A percentile compares a stretch with the other conserved stretches of the same genome.
Evolutionary conservation across 1,140 invertebrate genomes (phyloP).

Genomic region (Hermetia illucens): DNA sequence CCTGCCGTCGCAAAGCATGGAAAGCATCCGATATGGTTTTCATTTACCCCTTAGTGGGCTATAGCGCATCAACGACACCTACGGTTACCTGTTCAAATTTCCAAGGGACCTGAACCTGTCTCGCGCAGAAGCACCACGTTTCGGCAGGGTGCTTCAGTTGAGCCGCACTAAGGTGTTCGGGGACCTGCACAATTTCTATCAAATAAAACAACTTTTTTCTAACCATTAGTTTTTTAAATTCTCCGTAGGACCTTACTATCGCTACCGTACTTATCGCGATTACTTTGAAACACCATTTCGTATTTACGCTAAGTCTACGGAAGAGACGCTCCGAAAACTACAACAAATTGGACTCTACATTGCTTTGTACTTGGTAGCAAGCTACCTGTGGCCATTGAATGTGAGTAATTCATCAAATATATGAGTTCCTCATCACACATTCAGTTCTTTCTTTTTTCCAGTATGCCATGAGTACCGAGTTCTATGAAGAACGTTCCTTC

Average conservation of each 20-base stretch:
- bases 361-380: slow-evolving; percentile 48
- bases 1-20: too few relatives aligned
- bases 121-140: too few relatives aligned
- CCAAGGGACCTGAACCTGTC: too few relatives aligned
- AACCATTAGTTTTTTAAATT: too few relatives aligned
- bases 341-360: slow-evolving; percentile 52
- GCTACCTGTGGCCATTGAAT: slow-evolving; percentile 54
- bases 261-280: slow-evolving; percentile 73
- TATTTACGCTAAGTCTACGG: slow-evolving; percentile 44
- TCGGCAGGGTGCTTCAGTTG: too few relatives aligned
- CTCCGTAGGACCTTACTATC: slow-evolving; percentile 71
- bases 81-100: too few relatives aligned
- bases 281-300: slow-evolving; percentile 54
- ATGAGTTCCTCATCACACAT: neutral
- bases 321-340: slow-evolving; percentile 47
- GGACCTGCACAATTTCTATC: too few relatives aligned
- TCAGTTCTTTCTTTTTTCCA: slow-evolving; percentile 36
- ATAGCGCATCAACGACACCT: too few relatives aligned
- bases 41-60: too few relatives aligned
- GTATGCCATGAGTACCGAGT: slow-evolving; percentile 56
- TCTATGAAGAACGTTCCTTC: slow-evolving; percentile 46
- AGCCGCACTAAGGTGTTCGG: too few relatives aligned
- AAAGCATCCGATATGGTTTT: too few relatives aligned
- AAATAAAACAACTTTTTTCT: too few relatives aligned
- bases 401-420: slow-evolving; percentile 35